Conservation (phyloP, 2,113 vertebrate species). For the Tetraodon nigroviridis region DNA sequence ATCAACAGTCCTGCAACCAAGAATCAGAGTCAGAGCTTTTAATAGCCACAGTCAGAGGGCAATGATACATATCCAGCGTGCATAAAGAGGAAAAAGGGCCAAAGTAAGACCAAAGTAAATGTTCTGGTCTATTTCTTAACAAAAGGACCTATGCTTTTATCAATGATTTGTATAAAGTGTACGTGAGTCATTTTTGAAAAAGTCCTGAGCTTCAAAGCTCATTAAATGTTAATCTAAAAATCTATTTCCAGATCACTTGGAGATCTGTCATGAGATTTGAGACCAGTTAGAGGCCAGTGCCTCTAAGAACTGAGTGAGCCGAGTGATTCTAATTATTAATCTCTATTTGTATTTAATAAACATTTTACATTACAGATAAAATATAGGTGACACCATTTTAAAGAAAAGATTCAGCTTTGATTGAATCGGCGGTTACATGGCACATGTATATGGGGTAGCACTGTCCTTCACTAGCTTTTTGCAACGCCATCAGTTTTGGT, state of each 20-base stretch:
- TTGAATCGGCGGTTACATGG: too few species aligned
- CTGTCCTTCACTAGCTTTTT: constrained; percentile 42
- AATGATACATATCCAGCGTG: too few species aligned
- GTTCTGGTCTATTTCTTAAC: background rate
- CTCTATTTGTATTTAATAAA: too few species aligned
- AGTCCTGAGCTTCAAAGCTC: constrained; percentile 73
- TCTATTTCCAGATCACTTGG: constrained; percentile 77
- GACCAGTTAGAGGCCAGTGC: constrained; percentile 60
- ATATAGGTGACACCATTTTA: too few species aligned
- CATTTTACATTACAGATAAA: too few species aligned
- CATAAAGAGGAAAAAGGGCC: too few species aligned
- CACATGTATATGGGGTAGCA: background rate
- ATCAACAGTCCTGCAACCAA: constrained; percentile 12
- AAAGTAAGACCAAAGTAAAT: too few species aligned
- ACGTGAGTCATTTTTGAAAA: constrained; percentile 67
- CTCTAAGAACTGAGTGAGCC: constrained; percentile 26
- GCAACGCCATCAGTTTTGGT: constrained; percentile 42
- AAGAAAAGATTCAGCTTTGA: too few species aligned
- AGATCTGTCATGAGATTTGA: constrained; percentile 74
- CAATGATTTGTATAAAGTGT: constrained; percentile 29
- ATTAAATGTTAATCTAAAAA: constrained; percentile 81
- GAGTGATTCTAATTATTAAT: constrained; percentile 15
- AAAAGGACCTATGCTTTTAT: constrained; percentile 11
- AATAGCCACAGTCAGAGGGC: too few species aligned
- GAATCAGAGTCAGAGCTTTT: too few species aligned